These are phyloP conservation scores for Temnothorax nylanderi DNA, from an alignment of 1,140 invertebrate genomes.

Conservation along the genomic window DNA sequence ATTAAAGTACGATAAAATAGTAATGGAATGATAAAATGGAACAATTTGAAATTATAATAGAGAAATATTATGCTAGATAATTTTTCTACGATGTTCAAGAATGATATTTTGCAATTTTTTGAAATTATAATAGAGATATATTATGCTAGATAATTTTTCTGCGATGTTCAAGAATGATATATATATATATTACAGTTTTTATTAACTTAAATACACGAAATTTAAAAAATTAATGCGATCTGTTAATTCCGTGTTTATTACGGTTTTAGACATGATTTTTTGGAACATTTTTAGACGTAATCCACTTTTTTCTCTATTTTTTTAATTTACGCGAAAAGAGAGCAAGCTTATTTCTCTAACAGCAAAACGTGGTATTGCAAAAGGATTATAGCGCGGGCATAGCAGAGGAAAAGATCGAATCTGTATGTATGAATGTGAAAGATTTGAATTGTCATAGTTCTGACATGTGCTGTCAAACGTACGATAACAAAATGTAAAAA, in stretches of 20 bases:
- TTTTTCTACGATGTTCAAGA: not conserved
- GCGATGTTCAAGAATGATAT: not conserved
- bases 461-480: not conserved
- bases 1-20: not conserved
- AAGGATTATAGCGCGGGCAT: not conserved
- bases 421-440: not conserved
- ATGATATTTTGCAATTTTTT: not conserved
- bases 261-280: not conserved
- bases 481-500: not conserved
- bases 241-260: not conserved
- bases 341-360: not conserved
- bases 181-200: not conserved
- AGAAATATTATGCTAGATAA: not conserved
- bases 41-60: not conserved
- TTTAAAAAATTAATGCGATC: conserved; percentile 5
- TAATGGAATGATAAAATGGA: not conserved
- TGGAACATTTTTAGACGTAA: not conserved
- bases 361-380: not conserved
- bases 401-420: not conserved
- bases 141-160: not conserved
- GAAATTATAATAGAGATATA: not conserved
- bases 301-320: not conserved
- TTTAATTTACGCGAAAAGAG: not conserved
- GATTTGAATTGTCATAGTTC: not conserved
- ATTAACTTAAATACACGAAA: not conserved